These are phyloP conservation scores for Solea solea DNA, from an alignment of 2,113 vertebrate genomes.

Conservation along the genomic window DNA sequence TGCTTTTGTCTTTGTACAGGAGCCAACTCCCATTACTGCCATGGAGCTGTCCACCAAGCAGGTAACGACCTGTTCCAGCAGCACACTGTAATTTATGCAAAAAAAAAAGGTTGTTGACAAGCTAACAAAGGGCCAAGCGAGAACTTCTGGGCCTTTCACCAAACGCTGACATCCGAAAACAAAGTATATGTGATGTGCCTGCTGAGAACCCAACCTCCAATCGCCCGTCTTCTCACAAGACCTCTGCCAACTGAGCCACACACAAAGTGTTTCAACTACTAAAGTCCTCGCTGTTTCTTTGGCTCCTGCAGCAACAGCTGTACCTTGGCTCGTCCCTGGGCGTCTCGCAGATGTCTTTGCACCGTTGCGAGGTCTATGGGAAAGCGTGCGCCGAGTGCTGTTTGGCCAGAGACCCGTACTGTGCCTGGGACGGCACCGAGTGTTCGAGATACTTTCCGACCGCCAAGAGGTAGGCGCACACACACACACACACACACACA, in stretches of 20 bases:
- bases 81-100: conserved; percentile 18
- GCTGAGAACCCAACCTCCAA: conserved; percentile 34
- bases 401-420: conserved; percentile 97
- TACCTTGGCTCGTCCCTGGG: conserved; percentile 92
- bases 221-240: conserved; percentile 1
- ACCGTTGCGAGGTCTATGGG: conserved; percentile 95
- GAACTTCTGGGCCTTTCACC: conserved; percentile 11
- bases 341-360: conserved; percentile 93
- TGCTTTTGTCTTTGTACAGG: conserved; percentile 79
- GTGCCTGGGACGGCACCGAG: conserved; percentile 95
- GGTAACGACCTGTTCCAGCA: conserved; percentile 76
- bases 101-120: conserved; percentile 27
- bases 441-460: conserved; percentile 98
- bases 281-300: conserved; percentile 44
- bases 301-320: conserved; percentile 90
- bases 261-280: conserved; percentile 19
- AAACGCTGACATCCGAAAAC: conserved; percentile 27
- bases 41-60: conserved; percentile 99
- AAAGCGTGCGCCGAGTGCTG: conserved; percentile 98
- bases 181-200: conserved; percentile 23
- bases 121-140: not conserved
- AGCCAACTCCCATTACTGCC: conserved; percentile 91
- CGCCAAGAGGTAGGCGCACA: conserved; percentile 89
- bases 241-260: conserved; percentile 19
- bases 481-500: conserved; percentile 2